These are phyloP conservation scores for Anguilla pacifica DNA, from an alignment of 2,797 vertebrate species.

Conservation along the genomic window DNA sequence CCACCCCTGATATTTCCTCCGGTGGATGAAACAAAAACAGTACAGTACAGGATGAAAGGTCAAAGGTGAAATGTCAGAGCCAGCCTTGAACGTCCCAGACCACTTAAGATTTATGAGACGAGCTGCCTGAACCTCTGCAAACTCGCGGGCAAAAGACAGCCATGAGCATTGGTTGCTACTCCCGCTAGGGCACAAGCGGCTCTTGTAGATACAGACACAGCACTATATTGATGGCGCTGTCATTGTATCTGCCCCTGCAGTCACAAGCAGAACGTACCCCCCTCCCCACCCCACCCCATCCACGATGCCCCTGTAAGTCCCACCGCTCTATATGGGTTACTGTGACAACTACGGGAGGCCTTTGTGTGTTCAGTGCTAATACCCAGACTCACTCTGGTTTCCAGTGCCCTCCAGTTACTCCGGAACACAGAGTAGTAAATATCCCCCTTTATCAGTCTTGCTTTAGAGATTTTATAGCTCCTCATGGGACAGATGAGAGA, in stretches of 20 bases:
- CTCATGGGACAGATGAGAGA: neutral
- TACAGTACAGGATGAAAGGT: neutral
- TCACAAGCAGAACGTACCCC: conserved; percentile 63
- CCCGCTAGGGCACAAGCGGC: conserved; percentile 61
- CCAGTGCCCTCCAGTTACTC: neutral
- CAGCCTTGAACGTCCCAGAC: neutral
- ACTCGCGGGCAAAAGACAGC: conserved; percentile 41
- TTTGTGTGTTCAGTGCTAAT: neutral
- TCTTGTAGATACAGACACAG: conserved; percentile 57
- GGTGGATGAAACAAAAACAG: neutral
- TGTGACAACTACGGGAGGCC: conserved; percentile 46
- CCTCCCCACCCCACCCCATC: conserved; percentile 37
- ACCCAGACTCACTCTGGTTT: neutral
- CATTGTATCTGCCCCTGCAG: conserved; percentile 66
- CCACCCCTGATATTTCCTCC: neutral
- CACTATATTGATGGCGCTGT: conserved; percentile 65
- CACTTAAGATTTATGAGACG: conserved; percentile 27
- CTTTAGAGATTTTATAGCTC: neutral
- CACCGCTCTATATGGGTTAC: conserved; percentile 61
- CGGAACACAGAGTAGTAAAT: neutral
- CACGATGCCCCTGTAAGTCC: conserved; percentile 59
- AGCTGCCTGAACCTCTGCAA: conserved; percentile 54
- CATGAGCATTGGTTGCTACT: conserved; percentile 57
- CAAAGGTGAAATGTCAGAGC: neutral
- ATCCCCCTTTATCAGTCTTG: neutral